Evolutionary conservation across 2,888 invertebrate genomes (phyloP).

Genomic region (Acleris holmiana): DNA sequence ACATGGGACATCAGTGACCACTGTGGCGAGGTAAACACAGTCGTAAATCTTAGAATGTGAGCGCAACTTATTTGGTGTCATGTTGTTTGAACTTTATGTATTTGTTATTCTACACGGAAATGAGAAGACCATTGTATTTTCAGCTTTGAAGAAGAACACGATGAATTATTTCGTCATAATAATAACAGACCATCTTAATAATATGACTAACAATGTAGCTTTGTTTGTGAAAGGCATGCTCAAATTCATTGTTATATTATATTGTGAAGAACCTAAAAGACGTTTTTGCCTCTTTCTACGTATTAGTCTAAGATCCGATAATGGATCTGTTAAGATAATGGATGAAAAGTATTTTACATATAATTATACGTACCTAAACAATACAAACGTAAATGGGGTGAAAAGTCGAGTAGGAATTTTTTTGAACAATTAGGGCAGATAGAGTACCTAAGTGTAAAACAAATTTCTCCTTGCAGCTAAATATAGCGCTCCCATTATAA

Average conservation of each 20-base stretch:
- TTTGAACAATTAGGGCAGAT: neutral
- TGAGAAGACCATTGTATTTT: neutral
- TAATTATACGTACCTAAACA: too few relatives aligned
- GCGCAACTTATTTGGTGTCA: constrained; percentile 8
- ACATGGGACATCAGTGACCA: constrained; percentile 7
- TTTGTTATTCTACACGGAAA: constrained; percentile 5
- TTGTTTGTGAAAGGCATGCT: neutral
- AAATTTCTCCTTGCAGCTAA: too few relatives aligned
- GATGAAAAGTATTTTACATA: too few relatives aligned
- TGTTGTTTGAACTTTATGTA: constrained; percentile 4
- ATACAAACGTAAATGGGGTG: neutral
- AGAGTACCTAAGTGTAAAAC: neutral
- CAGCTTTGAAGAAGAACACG: neutral
- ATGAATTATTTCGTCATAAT: neutral
- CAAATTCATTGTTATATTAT: neutral
- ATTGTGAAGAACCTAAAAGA: neutral
- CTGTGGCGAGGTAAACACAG: constrained; percentile 44
- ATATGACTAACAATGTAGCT: neutral
- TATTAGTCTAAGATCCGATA: too few relatives aligned
- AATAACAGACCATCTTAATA: neutral
- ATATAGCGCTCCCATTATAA: too few relatives aligned
- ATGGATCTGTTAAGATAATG: too few relatives aligned
- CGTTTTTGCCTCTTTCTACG: neutral
- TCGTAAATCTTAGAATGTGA: constrained; percentile 42
- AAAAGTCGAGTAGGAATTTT: neutral